Evolutionary conservation across 30 jellyfish, hydroid and myxozoan species (phyloP), one percentile per base, ranked within the genome.

Genomic region (Sanderia malayensis): DNA sequence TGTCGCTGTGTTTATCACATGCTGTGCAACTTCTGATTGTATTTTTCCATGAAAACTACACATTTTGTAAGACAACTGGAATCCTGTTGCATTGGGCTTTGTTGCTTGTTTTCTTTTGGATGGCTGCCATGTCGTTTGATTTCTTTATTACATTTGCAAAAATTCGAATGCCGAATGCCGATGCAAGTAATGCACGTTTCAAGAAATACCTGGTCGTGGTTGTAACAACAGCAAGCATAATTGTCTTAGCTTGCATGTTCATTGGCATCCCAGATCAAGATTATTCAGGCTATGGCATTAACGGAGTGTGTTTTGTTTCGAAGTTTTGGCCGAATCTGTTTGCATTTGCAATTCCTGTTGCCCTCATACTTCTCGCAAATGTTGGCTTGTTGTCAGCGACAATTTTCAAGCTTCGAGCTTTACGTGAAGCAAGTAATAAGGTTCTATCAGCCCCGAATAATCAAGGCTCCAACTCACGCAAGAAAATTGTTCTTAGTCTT

Each of bases 251-350:
- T 60, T 75, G 87, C 46, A 34, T 75, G 24, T 61, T 75, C 41
- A 22, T 75, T 8, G 87, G 79, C 27, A 41, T 61, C 4, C 79
- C 87, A 10, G 69, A 30, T 26, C 58, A 24, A 13, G 79, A 63
- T 34, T 45, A 25, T 27, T 61, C 79, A 4, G 87, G 87, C 4
- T 75, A 75, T 46, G 87, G 87, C 0, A 17, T 25, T 46, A 32
- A 75, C 26, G 87, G 78, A 11, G 20, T 44, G 24, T 78, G 89
- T 33, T 78, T 78, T 55, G 33, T 78, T 41, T 31, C 75, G 26
- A 31, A 25, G 46, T 47, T 78, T 29, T 78, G 89, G 89, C 66
- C 82, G 22, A 78, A 78, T 57, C 24, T 78, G 2, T 78, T 78
- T 27, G 81, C 89, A 10, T 78, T 78, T 55, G 73, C 69, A 1